Evolutionary conservation across 23 tunicate genomes (phyloP).

Genomic region (Trididemnum miniatum): DNA sequence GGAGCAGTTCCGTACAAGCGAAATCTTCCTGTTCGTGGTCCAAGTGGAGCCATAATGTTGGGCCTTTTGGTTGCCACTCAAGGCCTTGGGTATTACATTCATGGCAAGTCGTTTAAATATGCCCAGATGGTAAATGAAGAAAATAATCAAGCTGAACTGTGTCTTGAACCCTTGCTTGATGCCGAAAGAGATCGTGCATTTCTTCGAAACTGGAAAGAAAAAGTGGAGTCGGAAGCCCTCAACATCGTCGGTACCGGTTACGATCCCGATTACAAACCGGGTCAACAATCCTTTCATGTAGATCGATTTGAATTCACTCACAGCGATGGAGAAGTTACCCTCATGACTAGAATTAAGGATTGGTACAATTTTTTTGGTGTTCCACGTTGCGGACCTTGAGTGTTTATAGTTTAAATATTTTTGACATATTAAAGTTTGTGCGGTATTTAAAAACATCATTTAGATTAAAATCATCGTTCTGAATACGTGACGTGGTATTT

Average conservation of each 20-base stretch:
- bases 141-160: conserved; percentile 32
- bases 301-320: background rate
- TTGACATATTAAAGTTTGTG: too few relatives aligned
- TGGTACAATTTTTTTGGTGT: conserved; percentile 17
- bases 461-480: too few relatives aligned
- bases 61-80: conserved; percentile 30
- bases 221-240: conserved; percentile 86
- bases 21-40: conserved; percentile 76
- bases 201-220: conserved; percentile 54
- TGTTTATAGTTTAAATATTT: too few relatives aligned
- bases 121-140: conserved; percentile 30
- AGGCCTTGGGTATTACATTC: conserved; percentile 10
- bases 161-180: conserved; percentile 56
- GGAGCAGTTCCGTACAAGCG: conserved; percentile 69
- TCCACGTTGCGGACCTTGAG: conserved; percentile 44
- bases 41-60: conserved; percentile 40
- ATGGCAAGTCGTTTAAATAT: background rate
- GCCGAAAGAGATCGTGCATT: conserved; percentile 80
- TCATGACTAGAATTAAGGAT: background rate
- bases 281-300: too few relatives aligned
- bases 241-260: conserved; percentile 88
- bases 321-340: background rate
- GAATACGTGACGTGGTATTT: too few relatives aligned
- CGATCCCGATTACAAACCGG: conserved; percentile 61
- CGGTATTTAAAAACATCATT: too few relatives aligned